phyloP scores from a whole-genome alignment of 2,888 invertebrate genomes.

The Rhabditoides inermis region DNA sequence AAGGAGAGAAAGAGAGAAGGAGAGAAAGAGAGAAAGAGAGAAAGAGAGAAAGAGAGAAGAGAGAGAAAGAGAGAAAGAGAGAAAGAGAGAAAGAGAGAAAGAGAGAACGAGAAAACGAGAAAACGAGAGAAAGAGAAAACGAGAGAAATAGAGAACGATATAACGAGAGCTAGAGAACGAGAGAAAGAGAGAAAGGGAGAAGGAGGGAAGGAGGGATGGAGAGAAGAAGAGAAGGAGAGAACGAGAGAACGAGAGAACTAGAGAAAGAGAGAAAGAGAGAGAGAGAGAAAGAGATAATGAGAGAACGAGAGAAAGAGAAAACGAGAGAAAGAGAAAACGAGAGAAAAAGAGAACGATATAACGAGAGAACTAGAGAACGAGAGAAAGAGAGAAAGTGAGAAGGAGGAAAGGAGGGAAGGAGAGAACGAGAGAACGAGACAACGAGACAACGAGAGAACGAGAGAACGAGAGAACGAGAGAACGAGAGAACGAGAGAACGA shows the following conservation, averaged over 20 bases:
- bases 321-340: slow-evolving; percentile 1
- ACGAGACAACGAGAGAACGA: slow-evolving; percentile 50
- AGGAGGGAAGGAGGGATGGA: no score
- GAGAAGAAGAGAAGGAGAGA: no score
- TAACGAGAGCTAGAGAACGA: no score
- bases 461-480: slow-evolving; percentile 8
- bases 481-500: slow-evolving; percentile 9
- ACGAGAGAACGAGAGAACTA: no score
- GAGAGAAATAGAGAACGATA: no score
- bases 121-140: not conserved
- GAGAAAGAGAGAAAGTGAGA: not conserved
- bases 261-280: slow-evolving; percentile 2
- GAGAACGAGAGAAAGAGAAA: slow-evolving; percentile 3
- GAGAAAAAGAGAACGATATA: slow-evolving; percentile 8
- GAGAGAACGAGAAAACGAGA: slow-evolving; percentile 1
- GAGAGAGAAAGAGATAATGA: not conserved
- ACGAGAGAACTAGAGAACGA: not conserved
- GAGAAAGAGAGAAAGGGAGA: no score
- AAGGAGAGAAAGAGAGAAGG: not conserved
- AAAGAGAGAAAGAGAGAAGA: slow-evolving; percentile 1
- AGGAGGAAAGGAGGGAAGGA: not conserved
- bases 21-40: not conserved
- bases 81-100: slow-evolving; percentile 5
- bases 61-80: slow-evolving; percentile 14
- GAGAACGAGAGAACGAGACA: not conserved